Conservation (phyloP, 2,797 vertebrate species). For the Melanotaenia trifasciata region DNA sequence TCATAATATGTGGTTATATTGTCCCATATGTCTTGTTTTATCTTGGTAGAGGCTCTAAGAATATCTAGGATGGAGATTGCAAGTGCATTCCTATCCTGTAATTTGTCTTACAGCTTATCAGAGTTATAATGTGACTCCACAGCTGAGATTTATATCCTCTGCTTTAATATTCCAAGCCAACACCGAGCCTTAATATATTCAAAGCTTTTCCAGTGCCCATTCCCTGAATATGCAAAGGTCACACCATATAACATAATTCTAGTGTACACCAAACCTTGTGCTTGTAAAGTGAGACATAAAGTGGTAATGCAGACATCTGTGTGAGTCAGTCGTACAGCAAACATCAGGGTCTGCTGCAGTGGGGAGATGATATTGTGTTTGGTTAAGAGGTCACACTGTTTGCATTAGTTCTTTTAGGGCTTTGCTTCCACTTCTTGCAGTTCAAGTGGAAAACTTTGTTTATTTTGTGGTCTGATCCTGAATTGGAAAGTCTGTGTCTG, state of each 20-base stretch:
- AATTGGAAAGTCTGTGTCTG: background rate
- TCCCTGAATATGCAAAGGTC: conserved; percentile 49
- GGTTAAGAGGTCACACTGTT: background rate
- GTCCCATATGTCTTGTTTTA: background rate
- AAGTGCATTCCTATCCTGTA: conserved; percentile 4
- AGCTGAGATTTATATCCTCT: conserved; percentile 9
- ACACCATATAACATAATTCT: conserved; percentile 18
- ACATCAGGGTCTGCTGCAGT: conserved; percentile 8
- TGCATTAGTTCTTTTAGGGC: background rate
- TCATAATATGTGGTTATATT: background rate
- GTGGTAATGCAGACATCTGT: conserved; percentile 20
- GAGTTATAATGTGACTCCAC: background rate
- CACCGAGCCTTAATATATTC: conserved; percentile 35
- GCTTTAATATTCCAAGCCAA: conserved; percentile 24
- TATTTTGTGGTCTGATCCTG: background rate
- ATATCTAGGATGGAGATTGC: background rate
- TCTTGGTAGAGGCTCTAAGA: background rate
- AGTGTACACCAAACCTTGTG: conserved; percentile 19
- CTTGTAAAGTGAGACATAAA: conserved; percentile 49
- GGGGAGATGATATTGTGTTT: conserved; percentile 29
- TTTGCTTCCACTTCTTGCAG: background rate
- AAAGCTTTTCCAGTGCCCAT: conserved; percentile 21
- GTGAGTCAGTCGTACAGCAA: background rate
- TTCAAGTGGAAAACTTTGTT: background rate
- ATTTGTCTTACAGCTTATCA: conserved; percentile 9